These are phyloP conservation scores for Tethea ocularis DNA, from an alignment of 2,888 invertebrate genomes.

Conservation along the genomic window DNA sequence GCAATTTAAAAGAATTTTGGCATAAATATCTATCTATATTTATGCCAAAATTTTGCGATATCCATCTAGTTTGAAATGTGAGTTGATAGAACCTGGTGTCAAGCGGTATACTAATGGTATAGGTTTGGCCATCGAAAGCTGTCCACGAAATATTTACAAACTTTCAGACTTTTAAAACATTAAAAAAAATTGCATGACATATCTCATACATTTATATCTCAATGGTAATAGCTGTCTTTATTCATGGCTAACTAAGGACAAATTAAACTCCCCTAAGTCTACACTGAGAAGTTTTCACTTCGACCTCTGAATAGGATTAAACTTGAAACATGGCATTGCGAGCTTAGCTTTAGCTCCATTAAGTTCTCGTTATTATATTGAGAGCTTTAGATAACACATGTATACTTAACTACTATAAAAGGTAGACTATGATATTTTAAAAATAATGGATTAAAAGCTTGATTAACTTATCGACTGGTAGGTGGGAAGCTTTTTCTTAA, in stretches of 20 bases:
- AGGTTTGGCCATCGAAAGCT: too few species aligned
- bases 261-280: conserved; percentile 45
- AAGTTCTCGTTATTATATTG: background rate
- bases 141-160: too few species aligned
- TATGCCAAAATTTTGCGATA: too few species aligned
- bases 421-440: background rate
- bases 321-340: conserved; percentile 23
- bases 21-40: too few species aligned
- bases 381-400: background rate
- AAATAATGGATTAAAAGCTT: background rate
- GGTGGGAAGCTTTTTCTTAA: too few species aligned
- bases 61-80: too few species aligned
- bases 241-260: conserved; percentile 34
- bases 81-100: too few species aligned
- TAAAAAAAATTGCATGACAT: too few species aligned
- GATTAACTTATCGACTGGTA: too few species aligned
- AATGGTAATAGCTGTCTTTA: conserved; percentile 41
- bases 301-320: conserved; percentile 45
- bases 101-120: too few species aligned
- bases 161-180: too few species aligned
- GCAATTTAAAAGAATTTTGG: too few species aligned
- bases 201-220: conserved; percentile 47
- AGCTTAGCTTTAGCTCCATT: conserved; percentile 25
- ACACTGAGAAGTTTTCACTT: conserved; percentile 42
- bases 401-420: background rate